phyloP scores from a whole-genome alignment of 2,888 invertebrate genomes.

The Rhaphigaster nebulosa region DNA sequence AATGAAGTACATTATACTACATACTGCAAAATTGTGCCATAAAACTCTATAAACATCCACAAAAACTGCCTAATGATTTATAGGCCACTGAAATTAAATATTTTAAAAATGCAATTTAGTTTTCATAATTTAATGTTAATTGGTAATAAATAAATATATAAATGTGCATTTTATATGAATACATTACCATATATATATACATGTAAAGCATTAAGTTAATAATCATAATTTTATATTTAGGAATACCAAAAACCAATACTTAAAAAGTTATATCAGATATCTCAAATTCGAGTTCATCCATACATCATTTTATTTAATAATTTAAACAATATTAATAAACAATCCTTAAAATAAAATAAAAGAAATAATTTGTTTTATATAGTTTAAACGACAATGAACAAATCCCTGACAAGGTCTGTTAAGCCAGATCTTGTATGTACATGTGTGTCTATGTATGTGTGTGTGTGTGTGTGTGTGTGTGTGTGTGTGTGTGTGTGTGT shows the following conservation, averaged over 20 bases:
- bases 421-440: no score
- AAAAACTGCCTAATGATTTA: not conserved
- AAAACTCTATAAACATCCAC: not conserved
- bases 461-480: no score
- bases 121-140: not conserved
- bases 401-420: no score
- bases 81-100: not conserved
- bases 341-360: not conserved
- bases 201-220: not conserved
- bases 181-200: not conserved
- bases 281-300: not conserved
- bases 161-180: not conserved
- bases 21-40: slow-evolving; percentile 24
- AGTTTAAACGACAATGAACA: not conserved
- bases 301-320: not conserved
- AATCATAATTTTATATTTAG: not conserved
- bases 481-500: no score
- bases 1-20: slow-evolving; percentile 47
- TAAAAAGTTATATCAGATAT: not conserved
- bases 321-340: not conserved
- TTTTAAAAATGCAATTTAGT: not conserved
- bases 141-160: not conserved
- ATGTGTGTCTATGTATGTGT: no score
- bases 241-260: not conserved
- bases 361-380: not conserved